Base-by-base conservation (phyloP, 2,797 vertebrate genomes). In the Accipiter fasciatus region DNA sequence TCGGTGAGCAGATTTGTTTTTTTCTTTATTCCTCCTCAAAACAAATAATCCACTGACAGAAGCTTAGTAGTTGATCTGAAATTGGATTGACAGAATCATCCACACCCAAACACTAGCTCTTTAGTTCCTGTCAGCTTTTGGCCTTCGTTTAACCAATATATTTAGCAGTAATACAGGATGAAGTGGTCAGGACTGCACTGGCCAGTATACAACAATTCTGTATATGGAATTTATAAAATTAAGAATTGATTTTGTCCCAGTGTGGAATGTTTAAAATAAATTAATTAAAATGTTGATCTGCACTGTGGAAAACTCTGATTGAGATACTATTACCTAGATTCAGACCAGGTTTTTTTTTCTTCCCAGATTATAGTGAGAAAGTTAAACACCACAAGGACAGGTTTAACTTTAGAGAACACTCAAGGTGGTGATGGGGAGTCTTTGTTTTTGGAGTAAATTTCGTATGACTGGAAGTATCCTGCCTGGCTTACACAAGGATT, bases 41-140 rank as follows among this genome's bases (percentile, higher is more conserved):
- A 84, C 39, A 67, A 91, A 54, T 46, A 79, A 58, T 66, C 29
- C 55, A 70, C 42, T 82, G 75, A n/a, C 24, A 70, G 67, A 62
- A 91, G 50, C 39, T 94, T 95, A 89, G 82, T 55, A 82, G 73
- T 89, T 77, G 59, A 85, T 94, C 40, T 62, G 71, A 70, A 91
- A 80, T 64, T 66, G 59, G 67, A 29, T 96, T 66, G 84, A 80
- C 71, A 89, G 84, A 83, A 62, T 72, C 70, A 77, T 76, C 47
- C 40, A 39, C 57, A 91, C 35, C 37, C 62, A 83, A 79, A 71
- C 35, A 42, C 11, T 3, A 6, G 11, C 29, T 72, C 46, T 73
- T 80, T 61, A 83, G n/a, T 50, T 92, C 24, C 13, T 79, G 77
- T 65, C 81, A 87, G 33, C 46, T 87, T 42, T 84, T 65, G 54